Evolutionary conservation across 2,113 vertebrate genomes (phyloP).

Genomic region (Chaetorhynchus papuensis): DNA sequence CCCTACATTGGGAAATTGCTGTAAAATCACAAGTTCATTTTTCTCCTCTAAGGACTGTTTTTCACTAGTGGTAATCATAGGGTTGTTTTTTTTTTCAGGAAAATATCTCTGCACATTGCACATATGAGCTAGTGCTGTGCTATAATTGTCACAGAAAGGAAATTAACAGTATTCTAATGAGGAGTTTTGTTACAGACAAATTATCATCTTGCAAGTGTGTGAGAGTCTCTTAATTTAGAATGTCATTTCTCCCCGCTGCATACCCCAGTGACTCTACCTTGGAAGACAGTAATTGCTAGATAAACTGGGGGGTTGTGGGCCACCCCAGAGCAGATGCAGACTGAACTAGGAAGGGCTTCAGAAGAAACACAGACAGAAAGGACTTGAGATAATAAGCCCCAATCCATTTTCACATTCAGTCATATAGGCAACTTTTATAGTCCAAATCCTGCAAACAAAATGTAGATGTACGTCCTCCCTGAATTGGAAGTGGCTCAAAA

Average conservation of each 20-base stretch:
- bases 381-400: not conserved
- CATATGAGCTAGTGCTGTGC: constrained; percentile 35
- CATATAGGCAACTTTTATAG: not conserved
- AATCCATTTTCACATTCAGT: not conserved
- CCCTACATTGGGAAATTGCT: not conserved
- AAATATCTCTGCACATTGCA: constrained; percentile 40
- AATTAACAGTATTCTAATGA: constrained; percentile 74
- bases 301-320: constrained; percentile 35
- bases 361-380: not conserved
- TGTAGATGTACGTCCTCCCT: not conserved
- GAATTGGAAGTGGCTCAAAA: constrained; percentile 1
- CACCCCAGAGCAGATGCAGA: constrained; percentile 32
- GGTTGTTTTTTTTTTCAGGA: not conserved
- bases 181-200: constrained; percentile 70
- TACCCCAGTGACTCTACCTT: constrained; percentile 56
- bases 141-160: constrained; percentile 58
- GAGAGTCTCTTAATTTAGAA: constrained; percentile 69
- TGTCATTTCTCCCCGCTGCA: constrained; percentile 49
- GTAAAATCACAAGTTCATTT: constrained; percentile 13
- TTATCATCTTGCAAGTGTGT: constrained; percentile 54
- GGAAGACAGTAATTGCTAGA: constrained; percentile 64
- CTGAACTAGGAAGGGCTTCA: not conserved
- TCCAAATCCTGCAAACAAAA: not conserved
- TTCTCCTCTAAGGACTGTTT: constrained; percentile 1
- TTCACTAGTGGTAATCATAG: not conserved